A percentile compares a stretch with the other conserved stretches of the same genome.
phyloP scores from a whole-genome alignment of 1,140 invertebrate genomes.

The Drosophila seguyi region DNA sequence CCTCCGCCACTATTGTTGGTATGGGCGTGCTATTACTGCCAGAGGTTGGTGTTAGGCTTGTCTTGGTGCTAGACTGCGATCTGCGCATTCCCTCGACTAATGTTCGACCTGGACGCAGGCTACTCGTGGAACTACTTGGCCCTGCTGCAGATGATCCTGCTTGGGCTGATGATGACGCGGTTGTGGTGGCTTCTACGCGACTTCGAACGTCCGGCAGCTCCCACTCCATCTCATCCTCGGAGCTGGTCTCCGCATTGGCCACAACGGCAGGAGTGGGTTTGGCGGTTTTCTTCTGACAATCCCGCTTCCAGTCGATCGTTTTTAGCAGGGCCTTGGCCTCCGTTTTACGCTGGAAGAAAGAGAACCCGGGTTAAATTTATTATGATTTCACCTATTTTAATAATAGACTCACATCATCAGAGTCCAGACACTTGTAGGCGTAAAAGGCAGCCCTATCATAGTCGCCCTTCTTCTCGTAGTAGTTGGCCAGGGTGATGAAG shows the following conservation, averaged over 20 bases:
- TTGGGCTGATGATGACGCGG: conserved; percentile 6
- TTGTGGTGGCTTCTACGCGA: conserved; percentile 38
- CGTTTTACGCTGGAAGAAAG: conserved; percentile 91
- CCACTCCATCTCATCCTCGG: conserved; percentile 82
- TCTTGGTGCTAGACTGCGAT: conserved; percentile 24
- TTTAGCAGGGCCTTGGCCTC: conserved; percentile 95
- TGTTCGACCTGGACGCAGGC: conserved; percentile 12
- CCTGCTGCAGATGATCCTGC: conserved; percentile 1
- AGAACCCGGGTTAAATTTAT: background rate
- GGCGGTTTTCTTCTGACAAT: conserved; percentile 58
- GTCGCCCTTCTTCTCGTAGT: conserved; percentile 92
- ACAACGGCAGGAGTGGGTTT: conserved; percentile 28
- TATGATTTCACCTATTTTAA: background rate
- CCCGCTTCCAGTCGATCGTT: conserved; percentile 90
- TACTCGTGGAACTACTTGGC: conserved; percentile 25
- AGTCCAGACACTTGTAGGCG: conserved; percentile 94
- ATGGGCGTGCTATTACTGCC: conserved; percentile 26
- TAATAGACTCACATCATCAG: conserved; percentile 68
- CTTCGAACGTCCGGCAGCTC: conserved; percentile 63
- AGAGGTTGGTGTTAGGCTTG: conserved; percentile 18
- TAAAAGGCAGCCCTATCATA: conserved; percentile 95
- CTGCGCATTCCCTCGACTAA: conserved; percentile 50
- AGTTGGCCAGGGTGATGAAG: conserved; percentile 95
- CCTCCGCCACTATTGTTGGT: conserved; percentile 15
- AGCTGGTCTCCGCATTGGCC: conserved; percentile 73